Conservation (phyloP, 2,113 vertebrate genomes). For the Nansenia antarctica region DNA sequence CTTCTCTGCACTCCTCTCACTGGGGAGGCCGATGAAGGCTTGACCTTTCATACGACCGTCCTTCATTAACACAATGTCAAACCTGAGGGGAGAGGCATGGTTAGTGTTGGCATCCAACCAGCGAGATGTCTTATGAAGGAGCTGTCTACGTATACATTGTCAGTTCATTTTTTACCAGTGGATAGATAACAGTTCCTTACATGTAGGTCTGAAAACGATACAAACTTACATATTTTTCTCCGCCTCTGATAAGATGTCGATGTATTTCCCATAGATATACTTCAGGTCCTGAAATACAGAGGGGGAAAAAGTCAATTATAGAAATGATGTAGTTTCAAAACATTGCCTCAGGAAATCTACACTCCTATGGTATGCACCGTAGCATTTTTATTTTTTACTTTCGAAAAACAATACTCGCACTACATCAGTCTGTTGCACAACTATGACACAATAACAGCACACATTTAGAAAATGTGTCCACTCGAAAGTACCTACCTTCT, state of each 20-base stretch:
- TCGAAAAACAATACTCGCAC: no score
- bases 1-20: constrained; percentile 89
- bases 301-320: no score
- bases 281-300: constrained; percentile 86
- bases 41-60: constrained; percentile 99
- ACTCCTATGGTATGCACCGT: no score
- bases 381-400: no score
- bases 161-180: neutral
- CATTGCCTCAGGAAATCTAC: no score
- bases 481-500: constrained; percentile 82
- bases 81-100: constrained; percentile 74
- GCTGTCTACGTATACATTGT: neutral
- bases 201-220: neutral
- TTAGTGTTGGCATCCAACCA: neutral
- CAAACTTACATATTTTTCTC: constrained; percentile 92
- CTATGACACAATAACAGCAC: no score
- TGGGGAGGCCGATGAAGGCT: constrained; percentile 94
- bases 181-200: no score
- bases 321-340: no score
- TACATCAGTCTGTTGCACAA: no score
- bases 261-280: constrained; percentile 94
- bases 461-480: neutral
- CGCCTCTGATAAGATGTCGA: constrained; percentile 86
- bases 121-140: no score
- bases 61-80: constrained; percentile 96